Evolutionary conservation across 2,113 vertebrate species (phyloP).

Genomic region (Pseudopipra pipra): DNA sequence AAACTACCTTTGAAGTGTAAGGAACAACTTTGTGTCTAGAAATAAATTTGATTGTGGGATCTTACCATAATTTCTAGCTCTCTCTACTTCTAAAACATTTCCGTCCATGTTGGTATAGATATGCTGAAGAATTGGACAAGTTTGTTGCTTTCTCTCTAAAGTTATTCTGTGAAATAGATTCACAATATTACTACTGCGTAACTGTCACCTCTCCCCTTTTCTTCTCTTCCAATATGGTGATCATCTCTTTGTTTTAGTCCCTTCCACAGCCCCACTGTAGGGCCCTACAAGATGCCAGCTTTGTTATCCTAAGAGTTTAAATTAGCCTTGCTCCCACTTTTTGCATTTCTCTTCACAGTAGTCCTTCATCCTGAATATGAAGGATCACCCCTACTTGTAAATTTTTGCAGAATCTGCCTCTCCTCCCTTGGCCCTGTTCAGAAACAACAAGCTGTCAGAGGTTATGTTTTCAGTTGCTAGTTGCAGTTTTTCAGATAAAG

Average conservation of each 20-base stretch:
- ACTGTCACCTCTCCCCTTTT: not conserved
- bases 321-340: not conserved
- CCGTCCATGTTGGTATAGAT: not conserved
- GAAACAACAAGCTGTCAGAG: not conserved
- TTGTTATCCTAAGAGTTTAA: not conserved
- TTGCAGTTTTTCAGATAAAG: not conserved
- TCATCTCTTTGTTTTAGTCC: not conserved
- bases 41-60: not conserved
- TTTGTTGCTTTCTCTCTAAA: not conserved
- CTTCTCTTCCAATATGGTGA: not conserved
- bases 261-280: not conserved
- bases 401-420: not conserved
- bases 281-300: not conserved
- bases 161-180: not conserved
- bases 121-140: fast-evolving
- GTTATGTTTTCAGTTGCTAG: not conserved
- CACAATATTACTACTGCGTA: not conserved
- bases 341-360: not conserved
- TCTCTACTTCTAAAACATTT: not conserved
- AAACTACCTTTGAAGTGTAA: not conserved
- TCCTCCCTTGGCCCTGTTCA: not conserved
- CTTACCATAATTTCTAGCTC: not conserved
- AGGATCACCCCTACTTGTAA: not conserved
- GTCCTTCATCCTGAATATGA: not conserved
- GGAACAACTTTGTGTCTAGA: not conserved